Conservation (phyloP, 2,113 vertebrate species). For the Gavialis gangeticus region DNA sequence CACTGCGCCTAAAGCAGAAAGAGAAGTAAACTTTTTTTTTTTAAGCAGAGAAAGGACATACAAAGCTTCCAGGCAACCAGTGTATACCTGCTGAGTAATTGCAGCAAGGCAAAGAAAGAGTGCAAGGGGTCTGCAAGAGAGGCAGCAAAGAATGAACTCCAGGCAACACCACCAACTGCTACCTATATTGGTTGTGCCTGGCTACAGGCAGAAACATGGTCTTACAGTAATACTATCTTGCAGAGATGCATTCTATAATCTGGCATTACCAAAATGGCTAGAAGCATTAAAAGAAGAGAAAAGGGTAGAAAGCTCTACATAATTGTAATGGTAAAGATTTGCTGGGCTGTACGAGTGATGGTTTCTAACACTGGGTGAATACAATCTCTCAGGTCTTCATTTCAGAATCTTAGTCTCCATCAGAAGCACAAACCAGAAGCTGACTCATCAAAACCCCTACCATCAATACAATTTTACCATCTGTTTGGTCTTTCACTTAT, state of each 20-base stretch:
- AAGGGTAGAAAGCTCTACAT: background rate
- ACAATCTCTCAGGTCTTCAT: slow-evolving; percentile 17
- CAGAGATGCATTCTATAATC: background rate
- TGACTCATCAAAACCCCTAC: slow-evolving; percentile 54
- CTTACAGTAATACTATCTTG: too few species aligned
- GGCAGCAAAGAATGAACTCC: background rate
- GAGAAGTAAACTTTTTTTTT: background rate
- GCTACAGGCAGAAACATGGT: background rate
- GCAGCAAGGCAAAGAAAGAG: background rate
- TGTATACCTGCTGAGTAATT: accelerated
- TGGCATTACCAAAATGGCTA: slow-evolving; percentile 15
- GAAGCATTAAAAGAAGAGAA: background rate
- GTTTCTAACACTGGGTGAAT: slow-evolving; percentile 36
- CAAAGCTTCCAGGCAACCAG: background rate
- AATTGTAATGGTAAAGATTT: slow-evolving; percentile 3
- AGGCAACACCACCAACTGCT: slow-evolving; percentile 29
- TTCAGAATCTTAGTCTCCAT: background rate
- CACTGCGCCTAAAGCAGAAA: background rate
- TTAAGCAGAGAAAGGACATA: background rate
- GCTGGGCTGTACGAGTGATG: background rate
- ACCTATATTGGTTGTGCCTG: slow-evolving; percentile 19
- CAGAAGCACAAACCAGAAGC: slow-evolving; percentile 29
- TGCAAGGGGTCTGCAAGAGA: background rate
- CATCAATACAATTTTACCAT: slow-evolving; percentile 68
- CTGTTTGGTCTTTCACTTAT: slow-evolving; percentile 54